These are phyloP conservation scores for Equus przewalskii DNA, from an alignment of 2,113 vertebrate genomes.

Conservation along the genomic window DNA sequence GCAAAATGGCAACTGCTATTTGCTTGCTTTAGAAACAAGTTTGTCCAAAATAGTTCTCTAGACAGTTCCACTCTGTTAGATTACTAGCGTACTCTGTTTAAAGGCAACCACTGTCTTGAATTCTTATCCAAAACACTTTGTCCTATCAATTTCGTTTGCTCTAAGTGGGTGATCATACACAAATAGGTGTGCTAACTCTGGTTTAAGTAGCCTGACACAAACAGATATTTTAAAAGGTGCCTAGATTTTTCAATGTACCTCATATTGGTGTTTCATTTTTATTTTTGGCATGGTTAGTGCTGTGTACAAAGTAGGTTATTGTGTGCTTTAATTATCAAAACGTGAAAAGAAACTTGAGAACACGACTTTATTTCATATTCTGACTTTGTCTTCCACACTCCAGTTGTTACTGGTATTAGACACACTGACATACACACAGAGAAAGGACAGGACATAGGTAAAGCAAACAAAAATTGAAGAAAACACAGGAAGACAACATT, in stretches of 20 bases:
- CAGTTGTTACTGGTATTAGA: constrained; percentile 6
- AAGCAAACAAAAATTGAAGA: constrained; percentile 85
- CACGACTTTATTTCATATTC: constrained; percentile 53
- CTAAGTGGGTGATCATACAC: not conserved
- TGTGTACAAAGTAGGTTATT: not conserved
- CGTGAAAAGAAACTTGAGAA: not conserved
- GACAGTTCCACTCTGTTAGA: not conserved
- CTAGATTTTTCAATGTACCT: not conserved
- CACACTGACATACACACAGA: constrained; percentile 71
- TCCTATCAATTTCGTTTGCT: not conserved
- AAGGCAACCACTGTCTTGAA: not conserved
- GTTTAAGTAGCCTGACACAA: not conserved
- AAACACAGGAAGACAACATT: constrained; percentile 80
- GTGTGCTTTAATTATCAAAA: not conserved
- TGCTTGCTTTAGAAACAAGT: constrained; percentile 25
- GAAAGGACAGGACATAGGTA: constrained; percentile 79
- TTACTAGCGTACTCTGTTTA: not conserved
- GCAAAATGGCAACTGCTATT: not conserved
- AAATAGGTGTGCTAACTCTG: not conserved
- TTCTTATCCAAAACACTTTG: not conserved
- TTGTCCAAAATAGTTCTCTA: not conserved
- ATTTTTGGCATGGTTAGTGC: not conserved
- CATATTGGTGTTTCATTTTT: not conserved
- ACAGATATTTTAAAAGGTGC: not conserved
- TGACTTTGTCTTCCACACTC: not conserved